Percentiles rank a stretch among this genome's conserved stretches.
These are phyloP conservation scores for Tetrax tetrax DNA, from an alignment of 2,113 vertebrate genomes.

Conservation along the genomic window DNA sequence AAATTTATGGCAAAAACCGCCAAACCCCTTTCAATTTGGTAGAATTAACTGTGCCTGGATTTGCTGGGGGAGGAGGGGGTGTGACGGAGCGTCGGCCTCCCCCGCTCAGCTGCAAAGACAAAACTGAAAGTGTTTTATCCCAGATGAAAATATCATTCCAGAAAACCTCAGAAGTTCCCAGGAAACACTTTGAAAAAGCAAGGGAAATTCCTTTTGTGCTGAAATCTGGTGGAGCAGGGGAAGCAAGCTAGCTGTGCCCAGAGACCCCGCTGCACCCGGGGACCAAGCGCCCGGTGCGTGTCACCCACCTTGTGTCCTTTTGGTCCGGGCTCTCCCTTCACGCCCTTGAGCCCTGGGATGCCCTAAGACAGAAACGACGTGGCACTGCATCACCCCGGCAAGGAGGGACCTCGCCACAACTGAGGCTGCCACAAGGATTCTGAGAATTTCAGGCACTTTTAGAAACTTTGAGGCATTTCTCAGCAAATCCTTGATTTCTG, in stretches of 20 bases:
- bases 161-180: not conserved
- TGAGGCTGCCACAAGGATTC: fast-evolving
- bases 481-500: not conserved
- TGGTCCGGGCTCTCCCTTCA: constrained; percentile 73
- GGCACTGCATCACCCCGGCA: not conserved
- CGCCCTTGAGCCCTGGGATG: constrained; percentile 75
- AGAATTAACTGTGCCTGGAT: fast-evolving
- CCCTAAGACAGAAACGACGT: constrained; percentile 65
- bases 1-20: not conserved
- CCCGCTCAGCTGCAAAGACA: not conserved
- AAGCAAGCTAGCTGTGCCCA: not conserved
- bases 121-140: not conserved
- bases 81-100: not conserved
- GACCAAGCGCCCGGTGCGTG: fast-evolving
- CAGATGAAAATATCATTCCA: not conserved
- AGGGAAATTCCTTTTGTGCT: not conserved
- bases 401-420: not conserved
- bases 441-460: not conserved
- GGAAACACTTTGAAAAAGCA: not conserved
- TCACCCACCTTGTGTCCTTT: constrained; percentile 79
- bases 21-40: not conserved
- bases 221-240: not conserved
- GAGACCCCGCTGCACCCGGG: fast-evolving
- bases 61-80: not conserved
- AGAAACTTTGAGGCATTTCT: not conserved